A percentile compares a stretch with the other conserved stretches of the same genome.
Evolutionary conservation across 2,113 vertebrate genomes (phyloP).

Genomic region (Lonchura striata): DNA sequence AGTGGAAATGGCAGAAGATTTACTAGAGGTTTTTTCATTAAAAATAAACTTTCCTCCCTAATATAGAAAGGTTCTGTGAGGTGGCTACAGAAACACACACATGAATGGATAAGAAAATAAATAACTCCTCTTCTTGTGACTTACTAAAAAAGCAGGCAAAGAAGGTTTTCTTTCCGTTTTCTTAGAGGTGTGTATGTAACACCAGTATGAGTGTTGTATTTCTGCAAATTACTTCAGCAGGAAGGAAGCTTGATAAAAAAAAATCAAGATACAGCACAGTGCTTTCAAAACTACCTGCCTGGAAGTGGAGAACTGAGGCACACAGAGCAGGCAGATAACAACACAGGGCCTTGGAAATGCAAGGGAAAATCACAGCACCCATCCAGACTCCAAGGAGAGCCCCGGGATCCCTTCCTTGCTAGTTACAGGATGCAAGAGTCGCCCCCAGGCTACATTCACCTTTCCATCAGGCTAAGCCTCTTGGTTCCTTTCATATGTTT

Average conservation of each 20-base stretch:
- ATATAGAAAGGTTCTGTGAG: background rate
- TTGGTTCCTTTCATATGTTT: background rate
- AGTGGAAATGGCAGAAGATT: background rate
- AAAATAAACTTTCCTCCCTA: background rate
- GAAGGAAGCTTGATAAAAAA: background rate
- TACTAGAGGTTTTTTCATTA: background rate
- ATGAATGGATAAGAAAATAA: background rate
- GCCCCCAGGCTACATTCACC: slow-evolving; percentile 32
- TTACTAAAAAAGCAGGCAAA: background rate
- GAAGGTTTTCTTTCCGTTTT: background rate
- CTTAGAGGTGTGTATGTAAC: background rate
- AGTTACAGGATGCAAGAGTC: background rate
- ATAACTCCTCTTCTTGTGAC: background rate
- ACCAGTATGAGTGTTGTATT: accelerated
- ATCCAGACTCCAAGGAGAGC: background rate
- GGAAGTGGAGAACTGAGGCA: background rate
- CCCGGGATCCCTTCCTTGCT: slow-evolving; percentile 2
- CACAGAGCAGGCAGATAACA: background rate
- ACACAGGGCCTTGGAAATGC: background rate
- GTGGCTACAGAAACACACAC: background rate
- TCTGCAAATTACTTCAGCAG: background rate
- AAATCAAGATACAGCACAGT: background rate
- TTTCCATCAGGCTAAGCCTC: slow-evolving; percentile 14
- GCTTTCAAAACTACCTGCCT: background rate
- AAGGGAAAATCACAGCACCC: background rate